Base-by-base conservation (phyloP, 2,797 vertebrate species). In the Pseudomugil gertrudae region DNA sequence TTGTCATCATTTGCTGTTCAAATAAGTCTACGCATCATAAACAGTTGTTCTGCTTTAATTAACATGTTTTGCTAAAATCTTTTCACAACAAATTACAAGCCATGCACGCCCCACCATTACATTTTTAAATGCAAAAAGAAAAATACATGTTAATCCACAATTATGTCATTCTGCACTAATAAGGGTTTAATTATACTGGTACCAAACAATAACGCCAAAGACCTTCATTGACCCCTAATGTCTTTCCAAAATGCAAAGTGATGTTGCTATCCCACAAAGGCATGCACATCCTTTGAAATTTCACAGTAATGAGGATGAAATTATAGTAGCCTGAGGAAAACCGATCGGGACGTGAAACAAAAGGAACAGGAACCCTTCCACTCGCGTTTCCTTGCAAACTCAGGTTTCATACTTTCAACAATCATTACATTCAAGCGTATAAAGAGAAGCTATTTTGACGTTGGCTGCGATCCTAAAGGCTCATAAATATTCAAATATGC, bases 401-500 rank as follows among this genome's bases (percentile, higher is more conserved):
- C 76, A 43, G 61, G 70, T 88, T 84, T 83, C 77, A 64, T 23
- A 73, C 61, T 47, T 69, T 61, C 55, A 38, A 65, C 14, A 55
- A 38, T 70, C 52, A 54, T 80, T 58, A 78, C 58, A 32, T 76
- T 66, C 14, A 8, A 35, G 57, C 40, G 38, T 74, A 64, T 79
- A 81, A 71, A 52, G 19, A 79, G 70, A 79, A 81, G 71, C 48
- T 51, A 14, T 73, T 70, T 77, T 78, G 78, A 87, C 62, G 55
- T 75, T 14, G 78, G 75, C 75, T 74, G 72, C 74, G 74, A 71
- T 83, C 79, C 79, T 86, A 78, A 81, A 90, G 76, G 77, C 85
- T 91, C 89, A 92, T 92, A 90, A 88, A 92, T 93, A 94, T 93
- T 92, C 85, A 92, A 87, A 90, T 85, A 17, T 77, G 70, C 80